Evolutionary conservation across 2,113 vertebrate species (phyloP), one percentile per base, ranked within the genome.

Genomic region (Rhegmatorhina hoffmannsi): DNA sequence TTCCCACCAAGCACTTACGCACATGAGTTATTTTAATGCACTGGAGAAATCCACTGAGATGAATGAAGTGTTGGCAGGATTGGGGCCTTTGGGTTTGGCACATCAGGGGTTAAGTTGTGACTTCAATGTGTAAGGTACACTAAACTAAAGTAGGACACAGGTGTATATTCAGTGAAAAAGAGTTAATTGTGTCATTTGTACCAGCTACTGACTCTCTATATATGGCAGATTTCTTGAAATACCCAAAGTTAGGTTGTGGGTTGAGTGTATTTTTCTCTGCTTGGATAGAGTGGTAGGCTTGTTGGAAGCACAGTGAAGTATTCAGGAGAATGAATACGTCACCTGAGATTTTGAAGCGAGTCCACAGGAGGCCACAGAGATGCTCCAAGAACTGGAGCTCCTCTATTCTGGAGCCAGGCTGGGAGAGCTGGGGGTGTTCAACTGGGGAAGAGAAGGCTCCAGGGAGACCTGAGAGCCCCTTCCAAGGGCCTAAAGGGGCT

Each of bases 11-110:
- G 36, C 0, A 1, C 80, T 95, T 89, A 78, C 2, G 13, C 77
- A 72, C 52, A 17, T 0, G 1, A 69, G 89, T 95, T 94, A 84
- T 89, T 95, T 92, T 89, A 75, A 84, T 29, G 36, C 69, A 4
- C 46, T 84, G 69, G 36, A 95, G 87, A 89, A 95, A 84, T 87
- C 80, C 60, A 34, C 53, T 7, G 84, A 91, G 87, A 84, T 21
- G 70, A 80, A n/a, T 55, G 67, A 62, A 10, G 26, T 5, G 2
- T 55, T 59, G 67, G 56, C 52, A 49, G 76, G 34, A 11, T 0
- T 24, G 29, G 31, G 80, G 24, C 26, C 55, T 83, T 24, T 36
- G 28, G n/a, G 47, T 60, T 73, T 28, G 25, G n/a, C 25, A 33
- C 10, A 18, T 33, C 43, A 23, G 49, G 17, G 31, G 31, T 90